Base-by-base conservation (phyloP, 2,797 vertebrate genomes). In the Aulostomus chinensis region DNA sequence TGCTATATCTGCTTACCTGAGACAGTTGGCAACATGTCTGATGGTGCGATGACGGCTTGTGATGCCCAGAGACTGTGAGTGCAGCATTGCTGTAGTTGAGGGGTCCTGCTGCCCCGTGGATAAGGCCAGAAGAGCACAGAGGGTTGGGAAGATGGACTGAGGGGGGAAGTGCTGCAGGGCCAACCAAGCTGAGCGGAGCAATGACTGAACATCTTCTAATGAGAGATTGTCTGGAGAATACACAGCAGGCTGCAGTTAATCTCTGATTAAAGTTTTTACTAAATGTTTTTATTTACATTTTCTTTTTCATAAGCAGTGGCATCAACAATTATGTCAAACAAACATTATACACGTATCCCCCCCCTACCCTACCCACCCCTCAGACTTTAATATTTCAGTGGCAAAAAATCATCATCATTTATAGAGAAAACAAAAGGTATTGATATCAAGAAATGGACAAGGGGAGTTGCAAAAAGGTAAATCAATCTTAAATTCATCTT, bases 31-130 rank as follows among this genome's bases (percentile, higher is more conserved):
- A 50, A 95, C 63, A 64, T 93, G 80, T 2, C 91, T 81, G 56
- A 92, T 87, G 51, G 95, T 91, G 51, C 93, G 92, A 68, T 98
- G 95, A 3, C 94, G 93, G 32, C 88, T 84, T 5, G 93, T 92
- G 78, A 96, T 52, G 0, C 93, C 92, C 25, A 96, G 58, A 0
- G 95, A 94, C 69, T 96, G 90, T 0, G 84, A 73, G 26, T 97
- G 91, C 1, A 98, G 85, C 88, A 90, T 93, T 0, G 94, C 94
- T 0, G 94, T 94, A 31, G 86, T 77, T 11, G 80, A 7, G 0
- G 94, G 90, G 59, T 96, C 92, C 9, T 54, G 78, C 43, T 87
- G 86, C 3, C 94, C 95, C 1, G 36, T 42, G 14, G 90, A 90
- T 49, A 95, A 68, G 1, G 92, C 93, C 53, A 96, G 83, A 18